Percentiles rank a stretch among this genome's conserved stretches.
Evolutionary conservation across 1,140 invertebrate species (phyloP).

Genomic region (Asobara japonica): DNA sequence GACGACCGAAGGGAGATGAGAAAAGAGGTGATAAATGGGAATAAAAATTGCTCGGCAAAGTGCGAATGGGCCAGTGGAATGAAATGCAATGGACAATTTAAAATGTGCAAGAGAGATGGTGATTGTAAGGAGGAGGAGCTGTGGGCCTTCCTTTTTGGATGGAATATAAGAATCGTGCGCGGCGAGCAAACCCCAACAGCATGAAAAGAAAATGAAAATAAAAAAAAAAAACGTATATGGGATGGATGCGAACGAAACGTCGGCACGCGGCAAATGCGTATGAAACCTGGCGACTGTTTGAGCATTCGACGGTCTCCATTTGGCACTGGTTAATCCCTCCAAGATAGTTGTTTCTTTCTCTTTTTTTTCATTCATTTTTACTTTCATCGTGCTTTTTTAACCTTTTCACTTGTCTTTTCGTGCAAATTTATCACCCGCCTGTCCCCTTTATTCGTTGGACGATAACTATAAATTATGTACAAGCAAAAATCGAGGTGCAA

Average conservation of each 20-base stretch:
- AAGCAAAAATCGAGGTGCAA: background rate
- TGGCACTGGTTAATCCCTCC: slow-evolving; percentile 7
- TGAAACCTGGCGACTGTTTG: slow-evolving; percentile 21
- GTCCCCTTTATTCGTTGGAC: slow-evolving; percentile 6
- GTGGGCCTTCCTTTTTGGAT: background rate
- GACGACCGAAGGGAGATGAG: slow-evolving; percentile 43
- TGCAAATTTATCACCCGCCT: slow-evolving; percentile 34
- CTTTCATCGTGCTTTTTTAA: background rate
- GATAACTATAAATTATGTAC: slow-evolving; percentile 26
- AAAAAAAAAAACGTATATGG: too few species aligned
- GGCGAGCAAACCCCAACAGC: background rate
- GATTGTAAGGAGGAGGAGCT: background rate
- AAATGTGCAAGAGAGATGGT: background rate
- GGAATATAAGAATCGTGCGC: slow-evolving; percentile 17
- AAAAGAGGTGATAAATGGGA: slow-evolving; percentile 60
- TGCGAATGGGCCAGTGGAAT: slow-evolving; percentile 51
- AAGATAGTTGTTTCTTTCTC: background rate
- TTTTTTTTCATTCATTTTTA: background rate
- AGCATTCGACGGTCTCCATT: slow-evolving; percentile 17
- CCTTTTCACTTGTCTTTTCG: slow-evolving; percentile 19
- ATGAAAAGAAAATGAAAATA: slow-evolving; percentile 37
- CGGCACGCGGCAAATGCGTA: slow-evolving; percentile 21
- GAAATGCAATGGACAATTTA: slow-evolving; percentile 16
- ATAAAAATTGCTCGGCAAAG: slow-evolving; percentile 60
- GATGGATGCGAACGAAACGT: slow-evolving; percentile 36